Evolutionary conservation across 2,113 vertebrate genomes (phyloP).

Genomic region (Haliaeetus leucogaster): DNA sequence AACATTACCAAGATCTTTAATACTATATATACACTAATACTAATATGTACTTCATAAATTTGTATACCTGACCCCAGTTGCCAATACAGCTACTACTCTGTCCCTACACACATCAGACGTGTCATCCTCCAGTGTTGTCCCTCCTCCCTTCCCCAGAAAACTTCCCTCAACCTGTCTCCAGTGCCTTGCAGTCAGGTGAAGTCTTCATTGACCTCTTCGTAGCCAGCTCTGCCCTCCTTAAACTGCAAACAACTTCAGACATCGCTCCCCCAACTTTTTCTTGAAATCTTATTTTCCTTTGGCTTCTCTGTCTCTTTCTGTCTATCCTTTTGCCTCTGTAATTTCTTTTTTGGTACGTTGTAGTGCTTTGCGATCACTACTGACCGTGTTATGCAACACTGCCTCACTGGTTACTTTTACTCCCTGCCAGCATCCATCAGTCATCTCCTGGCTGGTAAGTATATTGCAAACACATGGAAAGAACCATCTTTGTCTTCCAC

Average conservation of each 20-base stretch:
- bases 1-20: neutral
- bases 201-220: neutral
- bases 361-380: neutral
- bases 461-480: neutral
- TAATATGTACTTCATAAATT: neutral
- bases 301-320: neutral
- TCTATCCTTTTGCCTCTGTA: neutral
- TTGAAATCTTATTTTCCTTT: neutral
- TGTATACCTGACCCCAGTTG: neutral
- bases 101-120: accelerated
- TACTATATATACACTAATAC: neutral
- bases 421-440: neutral
- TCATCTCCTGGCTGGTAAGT: neutral
- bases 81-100: neutral
- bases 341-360: neutral
- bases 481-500: neutral
- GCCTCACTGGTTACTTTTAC: neutral
- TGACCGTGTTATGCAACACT: neutral
- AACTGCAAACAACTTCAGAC: neutral
- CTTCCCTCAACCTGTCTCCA: neutral
- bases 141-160: neutral
- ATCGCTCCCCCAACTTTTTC: neutral
- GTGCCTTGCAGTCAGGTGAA: neutral
- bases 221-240: neutral
- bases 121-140: neutral